Percentiles rank a stretch among this genome's conserved stretches.
phyloP scores from a whole-genome alignment of 2,888 invertebrate species.

The Drosophila engyochracea region DNA sequence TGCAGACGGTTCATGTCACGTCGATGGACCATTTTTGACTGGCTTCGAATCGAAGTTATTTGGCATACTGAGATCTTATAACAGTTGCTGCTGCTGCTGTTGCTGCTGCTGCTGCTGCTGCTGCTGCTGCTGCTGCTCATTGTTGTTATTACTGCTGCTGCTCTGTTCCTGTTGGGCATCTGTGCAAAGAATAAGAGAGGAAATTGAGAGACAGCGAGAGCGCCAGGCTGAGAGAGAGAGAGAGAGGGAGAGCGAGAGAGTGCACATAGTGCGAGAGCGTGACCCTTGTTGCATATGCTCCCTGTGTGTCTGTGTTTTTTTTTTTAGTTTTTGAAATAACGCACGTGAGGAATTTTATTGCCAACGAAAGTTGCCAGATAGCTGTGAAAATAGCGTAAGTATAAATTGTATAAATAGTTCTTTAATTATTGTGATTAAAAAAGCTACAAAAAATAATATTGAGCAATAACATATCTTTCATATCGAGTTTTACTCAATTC shows the following conservation, averaged over 20 bases:
- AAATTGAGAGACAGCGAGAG: constrained; percentile 1
- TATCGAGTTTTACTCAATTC: not conserved
- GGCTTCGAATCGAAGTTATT: constrained; percentile 70
- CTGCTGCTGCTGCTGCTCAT: constrained; percentile 12
- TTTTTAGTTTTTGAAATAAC: constrained; percentile 15
- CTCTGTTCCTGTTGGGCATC: constrained; percentile 46
- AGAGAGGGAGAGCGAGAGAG: constrained; percentile 5
- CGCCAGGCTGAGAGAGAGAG: constrained; percentile 7
- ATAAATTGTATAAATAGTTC: not conserved
- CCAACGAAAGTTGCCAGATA: constrained; percentile 43
- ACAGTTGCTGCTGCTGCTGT: constrained; percentile 32
- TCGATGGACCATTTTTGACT: constrained; percentile 85
- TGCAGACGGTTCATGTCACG: constrained; percentile 77
- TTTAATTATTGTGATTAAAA: not conserved
- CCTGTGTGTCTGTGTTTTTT: not conserved
- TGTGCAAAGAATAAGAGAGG: constrained; percentile 22
- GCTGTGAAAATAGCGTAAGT: not conserved
- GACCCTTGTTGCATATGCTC: constrained; percentile 64
- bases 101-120: not conserved
- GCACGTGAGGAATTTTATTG: constrained; percentile 52
- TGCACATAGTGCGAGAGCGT: constrained; percentile 25
- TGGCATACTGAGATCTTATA: constrained; percentile 61
- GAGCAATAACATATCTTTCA: not conserved
- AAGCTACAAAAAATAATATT: not conserved
- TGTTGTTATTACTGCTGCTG: constrained; percentile 16